These are phyloP conservation scores for Trematomus loennbergii DNA, from an alignment of 2,113 vertebrate species.

Conservation along the genomic window DNA sequence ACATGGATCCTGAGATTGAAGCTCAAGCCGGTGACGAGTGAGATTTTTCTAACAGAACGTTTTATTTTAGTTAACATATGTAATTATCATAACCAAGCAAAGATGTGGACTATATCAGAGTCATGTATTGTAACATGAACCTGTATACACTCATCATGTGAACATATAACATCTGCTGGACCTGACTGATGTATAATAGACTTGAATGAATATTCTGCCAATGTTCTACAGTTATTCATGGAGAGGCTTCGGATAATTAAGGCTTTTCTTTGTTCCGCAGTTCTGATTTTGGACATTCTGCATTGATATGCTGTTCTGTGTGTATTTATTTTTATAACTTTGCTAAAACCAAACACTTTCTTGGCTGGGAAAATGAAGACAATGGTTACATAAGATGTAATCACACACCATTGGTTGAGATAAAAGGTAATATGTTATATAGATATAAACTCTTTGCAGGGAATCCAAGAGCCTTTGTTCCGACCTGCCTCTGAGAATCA, in stretches of 20 bases:
- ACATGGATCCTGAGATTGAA: too few species aligned
- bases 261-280: background rate
- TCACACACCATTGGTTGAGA: background rate
- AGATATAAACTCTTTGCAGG: background rate
- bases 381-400: background rate
- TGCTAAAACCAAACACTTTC: background rate
- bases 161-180: background rate
- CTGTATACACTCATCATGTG: background rate
- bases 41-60: too few species aligned
- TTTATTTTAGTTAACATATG: too few species aligned
- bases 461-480: background rate
- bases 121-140: too few species aligned
- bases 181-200: background rate
- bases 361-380: conserved; percentile 2
- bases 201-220: background rate
- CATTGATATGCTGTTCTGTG: background rate
- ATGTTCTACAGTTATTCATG: too few species aligned
- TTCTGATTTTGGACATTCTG: background rate
- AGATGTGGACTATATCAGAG: too few species aligned
- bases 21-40: too few species aligned
- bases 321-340: background rate
- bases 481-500: too few species aligned
- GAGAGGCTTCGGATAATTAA: background rate
- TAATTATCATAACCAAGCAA: too few species aligned
- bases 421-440: background rate